phyloP scores from a whole-genome alignment of 2,113 vertebrate species.

The Antidorcas marsupialis region DNA sequence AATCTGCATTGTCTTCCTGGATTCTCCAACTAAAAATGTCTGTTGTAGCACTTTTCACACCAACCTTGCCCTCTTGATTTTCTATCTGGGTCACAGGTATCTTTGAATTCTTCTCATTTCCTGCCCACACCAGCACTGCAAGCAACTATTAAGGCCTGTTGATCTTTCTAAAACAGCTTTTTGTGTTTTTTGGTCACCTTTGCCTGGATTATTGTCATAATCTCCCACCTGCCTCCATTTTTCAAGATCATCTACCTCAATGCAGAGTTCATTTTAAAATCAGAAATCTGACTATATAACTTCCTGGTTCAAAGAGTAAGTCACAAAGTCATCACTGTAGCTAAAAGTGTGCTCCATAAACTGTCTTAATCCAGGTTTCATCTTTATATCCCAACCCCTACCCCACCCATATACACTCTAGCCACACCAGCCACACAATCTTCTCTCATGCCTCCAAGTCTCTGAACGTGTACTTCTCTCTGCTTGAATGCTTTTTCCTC shows the following conservation, averaged over 20 bases:
- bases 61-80: background rate
- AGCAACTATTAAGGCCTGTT: slow-evolving; percentile 8
- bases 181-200: background rate
- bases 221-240: background rate
- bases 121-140: background rate
- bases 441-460: background rate
- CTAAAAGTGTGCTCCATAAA: background rate
- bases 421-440: background rate
- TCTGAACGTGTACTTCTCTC: too few species aligned
- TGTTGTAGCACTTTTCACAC: background rate
- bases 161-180: background rate
- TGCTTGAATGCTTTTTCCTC: background rate
- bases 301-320: background rate
- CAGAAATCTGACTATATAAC: background rate
- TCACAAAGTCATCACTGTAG: background rate
- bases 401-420: background rate
- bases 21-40: background rate
- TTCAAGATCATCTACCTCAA: background rate
- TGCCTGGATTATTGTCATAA: background rate
- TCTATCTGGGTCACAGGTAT: background rate
- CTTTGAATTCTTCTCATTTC: background rate
- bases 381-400: background rate
- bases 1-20: background rate
- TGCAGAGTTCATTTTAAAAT: background rate
- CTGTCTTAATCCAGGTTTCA: background rate